phyloP scores from a whole-genome alignment of 1,140 invertebrate species.

The Micrasema minimum region DNA sequence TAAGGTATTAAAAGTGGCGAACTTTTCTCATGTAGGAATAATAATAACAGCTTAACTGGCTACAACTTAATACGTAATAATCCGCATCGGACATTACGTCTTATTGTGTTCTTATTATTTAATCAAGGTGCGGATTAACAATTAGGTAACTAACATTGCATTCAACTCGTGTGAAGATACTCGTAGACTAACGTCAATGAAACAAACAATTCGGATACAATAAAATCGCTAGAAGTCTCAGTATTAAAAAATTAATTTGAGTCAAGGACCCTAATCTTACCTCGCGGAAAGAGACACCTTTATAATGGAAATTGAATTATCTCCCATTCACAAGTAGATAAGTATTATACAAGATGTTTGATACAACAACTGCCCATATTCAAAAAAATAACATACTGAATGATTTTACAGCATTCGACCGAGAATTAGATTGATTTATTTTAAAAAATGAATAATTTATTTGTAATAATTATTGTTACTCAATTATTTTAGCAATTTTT shows the following conservation, averaged over 20 bases:
- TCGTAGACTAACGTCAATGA: slow-evolving; percentile 18
- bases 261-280: slow-evolving; percentile 17
- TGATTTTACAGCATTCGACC: too few species aligned
- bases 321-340: background rate
- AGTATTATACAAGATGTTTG: too few species aligned
- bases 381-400: too few species aligned
- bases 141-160: slow-evolving; percentile 34
- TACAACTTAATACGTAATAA: background rate
- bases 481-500: too few species aligned
- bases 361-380: too few species aligned
- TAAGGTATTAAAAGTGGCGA: too few species aligned
- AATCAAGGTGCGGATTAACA: slow-evolving; percentile 12
- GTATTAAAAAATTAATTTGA: slow-evolving; percentile 8
- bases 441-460: too few species aligned
- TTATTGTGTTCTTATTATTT: slow-evolving; percentile 2
- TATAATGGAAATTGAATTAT: slow-evolving; percentile 38
- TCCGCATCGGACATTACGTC: too few species aligned
- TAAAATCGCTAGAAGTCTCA: slow-evolving; percentile 13
- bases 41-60: too few species aligned
- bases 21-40: too few species aligned
- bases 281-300: slow-evolving; percentile 18
- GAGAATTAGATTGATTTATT: too few species aligned
- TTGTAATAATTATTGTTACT: too few species aligned
- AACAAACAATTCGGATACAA: slow-evolving; percentile 30
- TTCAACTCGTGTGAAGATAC: slow-evolving; percentile 38